phyloP scores from a whole-genome alignment of 2,797 vertebrate genomes.

The Perodicticus potto region DNA sequence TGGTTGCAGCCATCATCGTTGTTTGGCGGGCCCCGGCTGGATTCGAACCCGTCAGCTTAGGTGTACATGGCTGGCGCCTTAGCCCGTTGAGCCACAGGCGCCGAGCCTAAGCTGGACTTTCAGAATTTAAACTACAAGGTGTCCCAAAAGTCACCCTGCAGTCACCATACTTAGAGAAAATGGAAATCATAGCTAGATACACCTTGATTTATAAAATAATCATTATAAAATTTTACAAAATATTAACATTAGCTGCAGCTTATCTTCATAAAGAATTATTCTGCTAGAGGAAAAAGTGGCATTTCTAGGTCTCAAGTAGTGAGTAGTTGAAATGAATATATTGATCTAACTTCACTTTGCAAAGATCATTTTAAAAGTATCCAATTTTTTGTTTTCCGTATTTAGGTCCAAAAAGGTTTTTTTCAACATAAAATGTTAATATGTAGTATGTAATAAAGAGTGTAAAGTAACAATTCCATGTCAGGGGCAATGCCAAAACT shows the following conservation, averaged over 20 bases:
- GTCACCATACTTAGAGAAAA: too few relatives aligned
- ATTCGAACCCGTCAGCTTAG: too few relatives aligned
- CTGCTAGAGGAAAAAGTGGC: neutral
- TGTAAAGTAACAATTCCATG: neutral
- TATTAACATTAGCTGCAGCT: conserved; percentile 27
- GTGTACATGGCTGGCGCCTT: too few relatives aligned
- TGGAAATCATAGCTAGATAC: too few relatives aligned
- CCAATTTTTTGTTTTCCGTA: neutral
- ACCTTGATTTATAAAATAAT: too few relatives aligned
- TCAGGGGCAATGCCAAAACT: neutral
- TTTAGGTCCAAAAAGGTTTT: conserved; percentile 11
- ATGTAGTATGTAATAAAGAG: neutral
- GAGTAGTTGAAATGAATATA: conserved; percentile 43
- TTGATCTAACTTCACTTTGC: conserved; percentile 29
- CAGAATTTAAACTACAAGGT: neutral
- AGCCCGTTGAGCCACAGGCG: too few relatives aligned
- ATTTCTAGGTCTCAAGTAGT: conserved; percentile 36
- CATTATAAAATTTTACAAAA: too few relatives aligned
- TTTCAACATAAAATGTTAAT: neutral
- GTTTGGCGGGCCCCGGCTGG: too few relatives aligned
- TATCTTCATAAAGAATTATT: conserved; percentile 48
- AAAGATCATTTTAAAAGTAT: conserved; percentile 19
- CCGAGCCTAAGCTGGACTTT: too few relatives aligned
- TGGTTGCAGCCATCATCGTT: too few relatives aligned
- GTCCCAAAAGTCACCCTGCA: too few relatives aligned